These are phyloP conservation scores for Ancistrus triradiatus DNA, from an alignment of 2,113 vertebrate genomes.

Conservation along the genomic window DNA sequence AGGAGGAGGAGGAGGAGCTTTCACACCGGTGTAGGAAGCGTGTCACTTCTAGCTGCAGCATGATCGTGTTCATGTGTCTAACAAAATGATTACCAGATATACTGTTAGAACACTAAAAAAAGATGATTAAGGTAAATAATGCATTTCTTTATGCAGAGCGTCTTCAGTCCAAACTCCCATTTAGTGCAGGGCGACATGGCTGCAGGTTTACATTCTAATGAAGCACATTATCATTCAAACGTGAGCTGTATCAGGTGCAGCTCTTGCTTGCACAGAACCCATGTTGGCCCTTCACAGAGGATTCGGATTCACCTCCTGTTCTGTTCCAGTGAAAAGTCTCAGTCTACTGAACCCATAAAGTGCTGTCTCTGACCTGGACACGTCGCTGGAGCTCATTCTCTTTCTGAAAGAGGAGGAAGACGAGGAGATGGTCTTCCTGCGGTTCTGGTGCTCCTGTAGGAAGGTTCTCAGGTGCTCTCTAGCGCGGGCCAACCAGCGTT, in stretches of 20 bases:
- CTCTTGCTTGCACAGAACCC: too few species aligned
- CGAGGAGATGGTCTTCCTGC: slow-evolving; percentile 66
- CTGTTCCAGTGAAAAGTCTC: too few species aligned
- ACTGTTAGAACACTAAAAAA: not conserved
- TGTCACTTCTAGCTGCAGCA: slow-evolving; percentile 95
- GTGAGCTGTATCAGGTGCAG: too few species aligned
- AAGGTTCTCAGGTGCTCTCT: slow-evolving; percentile 93
- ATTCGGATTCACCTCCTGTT: too few species aligned
- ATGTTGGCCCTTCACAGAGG: too few species aligned
- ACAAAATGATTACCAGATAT: not conserved
- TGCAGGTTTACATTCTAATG: too few species aligned
- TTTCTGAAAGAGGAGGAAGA: slow-evolving; percentile 79
- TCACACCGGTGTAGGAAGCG: slow-evolving; percentile 90
- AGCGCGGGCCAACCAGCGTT: slow-evolving; percentile 86
- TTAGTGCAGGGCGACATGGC: too few species aligned
- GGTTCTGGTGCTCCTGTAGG: slow-evolving; percentile 87
- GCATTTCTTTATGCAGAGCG: not conserved
- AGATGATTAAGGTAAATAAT: not conserved
- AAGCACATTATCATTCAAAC: too few species aligned
- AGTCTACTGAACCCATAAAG: too few species aligned
- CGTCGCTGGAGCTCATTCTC: slow-evolving; percentile 87
- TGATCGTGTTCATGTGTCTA: slow-evolving; percentile 94
- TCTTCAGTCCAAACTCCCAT: not conserved
- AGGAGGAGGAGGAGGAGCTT: slow-evolving; percentile 65
- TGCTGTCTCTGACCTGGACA: slow-evolving; percentile 78